Base-by-base conservation (phyloP, 1,140 invertebrate genomes). In the Drosophila dunni region DNA sequence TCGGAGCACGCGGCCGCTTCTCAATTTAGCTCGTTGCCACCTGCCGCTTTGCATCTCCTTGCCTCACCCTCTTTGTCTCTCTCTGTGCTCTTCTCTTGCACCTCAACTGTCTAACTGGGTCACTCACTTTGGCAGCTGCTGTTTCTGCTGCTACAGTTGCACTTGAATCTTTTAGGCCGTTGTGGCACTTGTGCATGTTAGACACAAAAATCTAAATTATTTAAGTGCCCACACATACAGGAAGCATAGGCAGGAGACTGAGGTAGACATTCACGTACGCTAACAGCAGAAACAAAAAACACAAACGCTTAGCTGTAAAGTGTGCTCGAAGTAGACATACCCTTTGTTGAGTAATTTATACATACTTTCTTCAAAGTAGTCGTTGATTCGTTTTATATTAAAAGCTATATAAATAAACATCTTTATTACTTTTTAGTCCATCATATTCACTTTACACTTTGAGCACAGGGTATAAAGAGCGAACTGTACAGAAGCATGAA, bases 161-260 rank as follows among this genome's bases (percentile, higher is more conserved):
- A 84, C 84, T 89, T 89, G 84, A 89, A 84, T 89, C 80, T 88
- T 85, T 86, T 86, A 80, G 84, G 83, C 83, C 84, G 78, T 71
- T 89, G 80, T 75, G 77, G 84, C 74, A 89, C 80, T 89, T 89
- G 80, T 89, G 84, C 85, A 89, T 89, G 84, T 89, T 89, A 89
- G 84, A 89, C 84, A 89, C 84, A 89, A 89, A 89, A 89, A 89
- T 89, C 78, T 89, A 89, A 89, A 89, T 89, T 89, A 88, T 88
- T 88, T 88, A 88, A 88, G 84, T 88, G 80, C 77, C 81, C 64
- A 61, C 69, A 76, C 46, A 61, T 58, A 50, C 53, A 45, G 45
- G 40, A 46, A 67, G 24, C 20, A 29, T 15, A 13, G 65, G 9
- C 56, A 36, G 56, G 40, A 34, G 50, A 42, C 48, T 56, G 50